A percentile compares a stretch with the other conserved stretches of the same genome.
Conservation (phyloP, 2,113 vertebrate species). For the Peromyscus polionotus region DNA sequence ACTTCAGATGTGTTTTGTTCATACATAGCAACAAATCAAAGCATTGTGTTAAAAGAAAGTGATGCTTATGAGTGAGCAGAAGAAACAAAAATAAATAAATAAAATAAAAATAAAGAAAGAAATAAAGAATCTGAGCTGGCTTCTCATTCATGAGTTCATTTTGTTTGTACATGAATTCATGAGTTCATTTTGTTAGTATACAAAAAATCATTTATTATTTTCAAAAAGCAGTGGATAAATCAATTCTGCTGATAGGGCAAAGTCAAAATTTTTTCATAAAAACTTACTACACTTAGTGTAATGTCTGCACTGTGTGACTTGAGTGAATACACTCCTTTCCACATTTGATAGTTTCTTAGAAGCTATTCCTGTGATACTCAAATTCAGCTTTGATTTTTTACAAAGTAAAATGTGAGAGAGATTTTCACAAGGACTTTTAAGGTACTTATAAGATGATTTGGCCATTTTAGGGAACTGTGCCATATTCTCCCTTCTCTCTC, state of each 20-base stretch:
- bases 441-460: not conserved
- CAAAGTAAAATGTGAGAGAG: constrained; percentile 46
- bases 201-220: not conserved
- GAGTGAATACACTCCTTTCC: not conserved
- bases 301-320: not conserved
- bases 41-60: constrained; percentile 56
- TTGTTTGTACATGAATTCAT: constrained; percentile 24
- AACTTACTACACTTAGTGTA: constrained; percentile 24
- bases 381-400: constrained; percentile 43
- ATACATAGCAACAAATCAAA: constrained; percentile 57
- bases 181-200: constrained; percentile 2
- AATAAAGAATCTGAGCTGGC: not conserved
- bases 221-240: constrained; percentile 3
- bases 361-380: constrained; percentile 36
- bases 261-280: constrained; percentile 35
- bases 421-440: constrained; percentile 14
- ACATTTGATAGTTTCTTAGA: constrained; percentile 35
- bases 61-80: not conserved
- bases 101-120: not conserved
- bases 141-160: constrained; percentile 36
- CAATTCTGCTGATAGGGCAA: not conserved
- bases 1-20: not conserved
- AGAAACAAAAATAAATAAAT: not conserved
- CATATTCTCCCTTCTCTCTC: not conserved
- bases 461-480: not conserved